Evolutionary conservation across 2,888 invertebrate genomes (phyloP).

Genomic region (Rutpela maculata): DNA sequence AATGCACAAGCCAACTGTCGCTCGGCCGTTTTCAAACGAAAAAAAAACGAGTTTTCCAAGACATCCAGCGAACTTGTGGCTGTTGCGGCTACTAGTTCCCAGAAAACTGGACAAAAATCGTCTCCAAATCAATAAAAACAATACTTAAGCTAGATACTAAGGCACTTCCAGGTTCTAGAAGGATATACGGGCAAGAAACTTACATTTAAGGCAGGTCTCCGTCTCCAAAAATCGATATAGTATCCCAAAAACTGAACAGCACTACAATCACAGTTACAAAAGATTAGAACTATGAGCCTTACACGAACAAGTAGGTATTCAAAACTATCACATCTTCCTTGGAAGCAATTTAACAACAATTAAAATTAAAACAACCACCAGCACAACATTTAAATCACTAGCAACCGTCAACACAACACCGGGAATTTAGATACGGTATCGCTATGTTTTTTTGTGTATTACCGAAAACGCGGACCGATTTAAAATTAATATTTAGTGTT

Average conservation of each 20-base stretch:
- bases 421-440: background rate
- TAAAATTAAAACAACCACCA: constrained; percentile 25
- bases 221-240: constrained; percentile 30
- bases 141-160: background rate
- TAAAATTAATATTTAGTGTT: constrained; percentile 24
- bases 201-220: constrained; percentile 21
- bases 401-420: constrained; percentile 24
- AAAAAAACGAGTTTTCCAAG: too few relatives aligned
- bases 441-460: background rate
- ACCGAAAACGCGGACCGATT: constrained; percentile 20
- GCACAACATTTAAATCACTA: constrained; percentile 10
- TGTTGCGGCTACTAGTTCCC: background rate
- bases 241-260: constrained; percentile 36
- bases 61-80: too few relatives aligned
- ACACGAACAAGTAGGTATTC: constrained; percentile 27
- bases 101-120: background rate
- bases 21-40: too few relatives aligned
- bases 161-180: constrained; percentile 12
- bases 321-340: constrained; percentile 36
- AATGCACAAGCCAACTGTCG: too few relatives aligned
- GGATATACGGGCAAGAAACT: constrained; percentile 15
- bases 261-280: constrained; percentile 31
- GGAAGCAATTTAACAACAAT: constrained; percentile 12
- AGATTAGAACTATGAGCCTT: constrained; percentile 10
- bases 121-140: background rate